Evolutionary conservation across 2,888 invertebrate species (phyloP), one percentile per base, ranked within the genome.

Genomic region (Nycteola revayana): DNA sequence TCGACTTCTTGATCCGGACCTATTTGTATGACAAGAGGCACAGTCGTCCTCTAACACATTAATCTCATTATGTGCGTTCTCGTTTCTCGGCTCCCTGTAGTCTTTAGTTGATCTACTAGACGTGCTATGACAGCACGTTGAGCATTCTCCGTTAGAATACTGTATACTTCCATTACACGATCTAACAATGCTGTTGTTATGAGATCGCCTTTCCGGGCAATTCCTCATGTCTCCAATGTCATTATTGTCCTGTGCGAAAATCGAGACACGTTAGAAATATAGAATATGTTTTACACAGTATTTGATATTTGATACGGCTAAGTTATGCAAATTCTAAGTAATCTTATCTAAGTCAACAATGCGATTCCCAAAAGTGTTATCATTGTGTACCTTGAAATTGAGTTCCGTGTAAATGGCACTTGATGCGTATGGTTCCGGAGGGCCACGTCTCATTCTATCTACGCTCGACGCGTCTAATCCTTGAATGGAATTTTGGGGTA

Each of bases 331-430:
- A 82, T 76, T 62, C 58, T 45, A 27, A 54, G 66, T 61, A 73
- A 77, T 72, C 71, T 77, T 74, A 84, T 84, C 83, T 66, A 37
- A 57, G 55, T 69, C 65, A 72, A 74, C 64, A 69, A 55, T 52
- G 44, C 47, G 55, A 37, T 73, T 69, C 68, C 68, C 61, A 56
- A 66, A 74, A 64, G 59, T 60, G 73, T 83, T 86, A 86, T 86
- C 85, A 60, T 44, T 42, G 48, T 51, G 42, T 82, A 87, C 87
- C 87, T 88, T 87, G 76, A 85, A 88, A 72, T 87, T 88, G 74
- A 88, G 87, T 76, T 88, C 87, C 53, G 87, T 87, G 82, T 87
- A 88, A 78, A 88, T 87, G 66, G 88, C 88, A 59, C 74, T 88
- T 36, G 88, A 87, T 20, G 87, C 88, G 63, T 88, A 88, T 31